Conservation (phyloP, 2,888 invertebrate species). For the Leucophenga montana region DNA sequence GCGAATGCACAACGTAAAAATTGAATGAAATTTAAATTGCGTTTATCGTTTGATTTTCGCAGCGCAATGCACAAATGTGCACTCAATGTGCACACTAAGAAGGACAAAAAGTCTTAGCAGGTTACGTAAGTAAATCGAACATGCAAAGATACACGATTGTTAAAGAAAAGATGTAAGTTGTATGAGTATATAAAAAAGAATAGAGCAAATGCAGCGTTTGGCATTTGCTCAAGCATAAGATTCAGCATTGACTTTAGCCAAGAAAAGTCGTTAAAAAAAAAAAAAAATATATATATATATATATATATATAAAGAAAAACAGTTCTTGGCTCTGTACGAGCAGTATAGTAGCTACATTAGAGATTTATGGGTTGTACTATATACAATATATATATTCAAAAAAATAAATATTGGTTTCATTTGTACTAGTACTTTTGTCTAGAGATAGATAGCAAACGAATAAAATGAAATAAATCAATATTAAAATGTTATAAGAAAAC, state of each 20-base stretch:
- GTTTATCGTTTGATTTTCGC: conserved; percentile 21
- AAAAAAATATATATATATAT: not conserved
- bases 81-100: conserved; percentile 3
- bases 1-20: not conserved
- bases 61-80: conserved; percentile 22
- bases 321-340: not conserved
- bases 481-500: too few relatives aligned
- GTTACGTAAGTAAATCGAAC: not conserved
- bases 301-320: too few relatives aligned
- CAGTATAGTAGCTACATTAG: conserved; percentile 13
- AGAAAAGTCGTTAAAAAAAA: not conserved
- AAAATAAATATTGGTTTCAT: not conserved
- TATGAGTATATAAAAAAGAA: not conserved
- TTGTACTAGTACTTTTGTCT: not conserved
- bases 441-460: not conserved
- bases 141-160: not conserved
- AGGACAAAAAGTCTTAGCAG: not conserved
- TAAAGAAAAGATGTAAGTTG: not conserved
- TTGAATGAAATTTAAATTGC: conserved; percentile 4
- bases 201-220: too few relatives aligned
- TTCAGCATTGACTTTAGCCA: not conserved
- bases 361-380: conserved; percentile 18
- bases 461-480: not conserved
- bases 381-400: too few relatives aligned
- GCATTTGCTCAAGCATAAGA: too few relatives aligned